Evolutionary conservation across 1,140 invertebrate species (phyloP).

Genomic region (Planococcus citri): DNA sequence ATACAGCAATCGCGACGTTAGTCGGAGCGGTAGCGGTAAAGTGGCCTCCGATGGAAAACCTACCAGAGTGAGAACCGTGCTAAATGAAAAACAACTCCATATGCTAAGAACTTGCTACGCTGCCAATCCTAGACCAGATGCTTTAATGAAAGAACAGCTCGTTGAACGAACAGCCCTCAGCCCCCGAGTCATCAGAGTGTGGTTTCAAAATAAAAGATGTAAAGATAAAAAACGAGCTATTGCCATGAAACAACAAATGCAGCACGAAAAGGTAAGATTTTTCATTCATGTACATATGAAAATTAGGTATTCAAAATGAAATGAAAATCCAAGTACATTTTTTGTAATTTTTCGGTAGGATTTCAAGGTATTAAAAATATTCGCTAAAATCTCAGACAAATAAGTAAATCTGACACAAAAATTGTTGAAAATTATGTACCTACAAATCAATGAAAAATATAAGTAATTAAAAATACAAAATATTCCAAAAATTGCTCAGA

Average conservation of each 20-base stretch:
- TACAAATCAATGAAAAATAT: too few species aligned
- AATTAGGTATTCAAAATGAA: too few species aligned
- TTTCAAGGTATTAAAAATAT: too few species aligned
- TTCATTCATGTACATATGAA: neutral
- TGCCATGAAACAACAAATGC: constrained; percentile 92
- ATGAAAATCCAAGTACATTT: too few species aligned
- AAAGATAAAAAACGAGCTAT: constrained; percentile 98
- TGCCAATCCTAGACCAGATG: constrained; percentile 94
- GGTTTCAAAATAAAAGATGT: constrained; percentile 99
- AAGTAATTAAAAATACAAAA: too few species aligned
- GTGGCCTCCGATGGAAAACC: constrained; percentile 70
- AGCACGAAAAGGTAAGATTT: constrained; percentile 79
- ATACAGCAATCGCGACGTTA: constrained; percentile 42
- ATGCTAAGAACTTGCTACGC: constrained; percentile 90
- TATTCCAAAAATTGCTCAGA: too few species aligned
- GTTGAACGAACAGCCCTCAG: constrained; percentile 97
- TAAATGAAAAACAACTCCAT: constrained; percentile 97
- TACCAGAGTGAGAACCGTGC: constrained; percentile 89
- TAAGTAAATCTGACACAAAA: too few species aligned
- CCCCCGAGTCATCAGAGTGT: constrained; percentile 90
- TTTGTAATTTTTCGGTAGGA: too few species aligned
- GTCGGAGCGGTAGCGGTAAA: constrained; percentile 41
- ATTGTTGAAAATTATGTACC: too few species aligned
- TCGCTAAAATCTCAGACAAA: too few species aligned
- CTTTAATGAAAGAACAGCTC: constrained; percentile 97